phyloP scores from a whole-genome alignment of 2,888 invertebrate genomes.

The Acronicta aceris region DNA sequence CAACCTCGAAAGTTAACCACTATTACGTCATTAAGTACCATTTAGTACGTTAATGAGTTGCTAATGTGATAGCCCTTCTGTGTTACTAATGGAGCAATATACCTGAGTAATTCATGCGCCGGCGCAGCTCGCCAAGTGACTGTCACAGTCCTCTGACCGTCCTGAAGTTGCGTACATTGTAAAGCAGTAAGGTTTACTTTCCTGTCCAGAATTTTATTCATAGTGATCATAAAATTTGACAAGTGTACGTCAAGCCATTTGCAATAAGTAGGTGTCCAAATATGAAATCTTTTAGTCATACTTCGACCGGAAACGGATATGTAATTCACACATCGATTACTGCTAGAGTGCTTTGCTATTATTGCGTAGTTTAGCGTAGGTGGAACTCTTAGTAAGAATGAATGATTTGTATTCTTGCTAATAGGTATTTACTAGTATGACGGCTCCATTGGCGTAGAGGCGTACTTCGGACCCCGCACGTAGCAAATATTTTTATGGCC shows the following conservation, averaged over 20 bases:
- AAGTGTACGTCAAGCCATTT: slow-evolving; percentile 11
- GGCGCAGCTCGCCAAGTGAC: slow-evolving; percentile 19
- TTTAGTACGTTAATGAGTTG: slow-evolving; percentile 23
- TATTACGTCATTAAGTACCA: slow-evolving; percentile 15
- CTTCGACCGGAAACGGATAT: slow-evolving; percentile 16
- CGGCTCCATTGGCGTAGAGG: no score
- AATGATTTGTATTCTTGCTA: neutral
- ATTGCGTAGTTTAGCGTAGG: neutral
- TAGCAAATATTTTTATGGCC: no score
- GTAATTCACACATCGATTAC: slow-evolving; percentile 1
- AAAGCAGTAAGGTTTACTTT: neutral
- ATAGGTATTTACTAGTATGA: no score
- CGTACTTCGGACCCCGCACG: no score
- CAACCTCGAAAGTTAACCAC: neutral
- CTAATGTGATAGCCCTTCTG: slow-evolving; percentile 30
- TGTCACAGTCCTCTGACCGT: slow-evolving; percentile 3
- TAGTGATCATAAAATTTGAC: neutral
- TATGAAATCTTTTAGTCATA: slow-evolving; percentile 7
- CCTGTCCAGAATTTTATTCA: no score
- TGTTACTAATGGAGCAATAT: slow-evolving; percentile 30
- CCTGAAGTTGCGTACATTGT: neutral
- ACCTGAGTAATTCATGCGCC: slow-evolving; percentile 13
- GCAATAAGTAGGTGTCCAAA: slow-evolving; percentile 15
- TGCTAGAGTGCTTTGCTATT: slow-evolving; percentile 3
- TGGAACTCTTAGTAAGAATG: neutral